Base-by-base conservation (phyloP, 2,797 vertebrate genomes). In the Discoglossus pictus region DNA sequence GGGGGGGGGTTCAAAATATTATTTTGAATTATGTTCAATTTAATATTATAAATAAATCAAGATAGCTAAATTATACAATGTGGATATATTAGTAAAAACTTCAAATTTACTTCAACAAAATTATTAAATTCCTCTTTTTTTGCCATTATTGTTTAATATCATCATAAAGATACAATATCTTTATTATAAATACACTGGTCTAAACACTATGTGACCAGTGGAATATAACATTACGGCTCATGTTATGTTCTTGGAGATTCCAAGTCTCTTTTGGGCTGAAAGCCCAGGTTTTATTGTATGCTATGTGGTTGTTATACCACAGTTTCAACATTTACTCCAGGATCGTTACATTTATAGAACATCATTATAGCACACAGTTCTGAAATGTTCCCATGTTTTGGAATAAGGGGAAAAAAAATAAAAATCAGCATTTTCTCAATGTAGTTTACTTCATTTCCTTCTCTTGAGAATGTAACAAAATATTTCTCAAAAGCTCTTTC, bases 171-270 rank as follows among this genome's bases (percentile, higher is more conserved):
- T 55, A 54, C 48, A 43, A 68, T 43, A 23, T 51, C 20, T 51
- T 50, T 15, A 59, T 69, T 38, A n/a, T n/a, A 27, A 43, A 21
- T 34, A 15, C 25, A 42, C 50, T 27, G 56, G 23, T 35, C 16
- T n/a, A 20, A 17, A 50, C 31, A 43, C 4, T 42, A 34, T 0
- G 23, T 39, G 39, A 50, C 51, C 51, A 56, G 25, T 40, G 38
- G 17, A 56, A 55, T 56, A 63, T 50, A 70, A 43, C 35, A 21
- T 62, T 47, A 54, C 23, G 12, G 31, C 34, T 68, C 61, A 61
- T 15, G 10, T 7, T 12, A 15, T 5, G n/a, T 53, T 61, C 55
- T 38, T 44, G 20, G 55, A 34, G 17, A 12, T 34, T 67, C n/a
- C 44, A 24, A n/a, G 27, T 18, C 40, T 51, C 11, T 7, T 34